These are phyloP conservation scores for Helleia helle DNA, from an alignment of 2,888 invertebrate genomes.

Conservation along the genomic window DNA sequence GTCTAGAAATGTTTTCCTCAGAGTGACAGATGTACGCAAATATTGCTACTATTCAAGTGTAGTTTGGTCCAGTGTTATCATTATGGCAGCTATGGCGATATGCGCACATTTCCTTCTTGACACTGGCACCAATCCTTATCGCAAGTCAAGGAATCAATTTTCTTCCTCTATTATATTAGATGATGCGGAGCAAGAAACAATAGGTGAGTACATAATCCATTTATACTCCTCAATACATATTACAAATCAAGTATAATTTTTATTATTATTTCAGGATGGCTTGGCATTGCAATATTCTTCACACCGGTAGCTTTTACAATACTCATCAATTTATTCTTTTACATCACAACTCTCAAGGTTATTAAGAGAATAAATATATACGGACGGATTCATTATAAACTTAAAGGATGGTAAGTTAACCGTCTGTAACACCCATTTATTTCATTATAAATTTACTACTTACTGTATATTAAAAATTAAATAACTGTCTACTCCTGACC, in stretches of 20 bases:
- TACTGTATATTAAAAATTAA: not conserved
- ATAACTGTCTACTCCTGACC: no score
- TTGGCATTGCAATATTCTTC: conserved; percentile 88
- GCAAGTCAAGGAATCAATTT: conserved; percentile 51
- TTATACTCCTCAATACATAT: no score
- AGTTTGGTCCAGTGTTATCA: conserved; percentile 82
- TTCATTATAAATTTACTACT: no score
- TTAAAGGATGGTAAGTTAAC: conserved; percentile 81
- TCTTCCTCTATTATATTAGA: conserved; percentile 62
- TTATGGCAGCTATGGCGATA: conserved; percentile 82
- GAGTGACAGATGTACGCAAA: conserved; percentile 89
- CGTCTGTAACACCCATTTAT: not conserved
- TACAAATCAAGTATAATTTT: not conserved
- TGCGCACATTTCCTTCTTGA: conserved; percentile 88
- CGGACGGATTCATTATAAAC: conserved; percentile 89
- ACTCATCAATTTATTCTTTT: conserved; percentile 84
- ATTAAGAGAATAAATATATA: conserved; percentile 88
- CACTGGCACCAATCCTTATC: conserved; percentile 70
- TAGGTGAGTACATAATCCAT: no score
- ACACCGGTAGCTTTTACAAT: conserved; percentile 87
- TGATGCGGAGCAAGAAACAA: conserved; percentile 80
- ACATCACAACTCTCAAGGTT: conserved; percentile 83
- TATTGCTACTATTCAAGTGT: conserved; percentile 90
- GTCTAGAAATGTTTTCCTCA: conserved; percentile 86
- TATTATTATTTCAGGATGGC: conserved; percentile 75